Evolutionary conservation across 2,888 invertebrate genomes (phyloP).

Genomic region (Eugnorisma glareosa): DNA sequence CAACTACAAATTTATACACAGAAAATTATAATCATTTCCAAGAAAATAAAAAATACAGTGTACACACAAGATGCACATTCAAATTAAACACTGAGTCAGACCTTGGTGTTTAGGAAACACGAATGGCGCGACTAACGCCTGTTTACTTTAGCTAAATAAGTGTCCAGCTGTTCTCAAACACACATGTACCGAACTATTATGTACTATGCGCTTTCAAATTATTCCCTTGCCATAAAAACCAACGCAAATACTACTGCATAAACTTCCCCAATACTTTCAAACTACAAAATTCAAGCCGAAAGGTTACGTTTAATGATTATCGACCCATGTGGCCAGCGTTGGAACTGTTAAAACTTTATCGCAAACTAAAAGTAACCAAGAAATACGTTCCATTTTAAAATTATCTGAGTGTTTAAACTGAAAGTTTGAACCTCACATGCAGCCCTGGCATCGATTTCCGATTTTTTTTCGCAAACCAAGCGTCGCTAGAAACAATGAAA

Average conservation of each 20-base stretch:
- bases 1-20: not conserved
- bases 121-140: slow-evolving; percentile 64
- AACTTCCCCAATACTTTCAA: slow-evolving; percentile 26
- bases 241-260: slow-evolving; percentile 5
- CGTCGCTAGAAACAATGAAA: slow-evolving; percentile 85
- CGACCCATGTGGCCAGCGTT: slow-evolving; percentile 79
- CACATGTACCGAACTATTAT: slow-evolving; percentile 14
- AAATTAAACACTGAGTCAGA: slow-evolving; percentile 41
- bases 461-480: slow-evolving; percentile 73
- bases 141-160: slow-evolving; percentile 59
- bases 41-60: slow-evolving; percentile 22
- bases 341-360: slow-evolving; percentile 38
- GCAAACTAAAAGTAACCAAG: slow-evolving; percentile 43
- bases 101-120: slow-evolving; percentile 46
- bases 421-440: slow-evolving; percentile 23
- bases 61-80: slow-evolving; percentile 19
- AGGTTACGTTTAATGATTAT: slow-evolving; percentile 73
- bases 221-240: not conserved
- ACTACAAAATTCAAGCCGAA: slow-evolving; percentile 60
- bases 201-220: slow-evolving; percentile 9
- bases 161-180: slow-evolving; percentile 60
- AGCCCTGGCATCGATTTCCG: slow-evolving; percentile 74
- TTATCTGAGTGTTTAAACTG: not conserved
- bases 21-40: not conserved
- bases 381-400: slow-evolving; percentile 17